Base-by-base conservation (phyloP, 2,888 invertebrate species). In the Scaptomyza parva region DNA sequence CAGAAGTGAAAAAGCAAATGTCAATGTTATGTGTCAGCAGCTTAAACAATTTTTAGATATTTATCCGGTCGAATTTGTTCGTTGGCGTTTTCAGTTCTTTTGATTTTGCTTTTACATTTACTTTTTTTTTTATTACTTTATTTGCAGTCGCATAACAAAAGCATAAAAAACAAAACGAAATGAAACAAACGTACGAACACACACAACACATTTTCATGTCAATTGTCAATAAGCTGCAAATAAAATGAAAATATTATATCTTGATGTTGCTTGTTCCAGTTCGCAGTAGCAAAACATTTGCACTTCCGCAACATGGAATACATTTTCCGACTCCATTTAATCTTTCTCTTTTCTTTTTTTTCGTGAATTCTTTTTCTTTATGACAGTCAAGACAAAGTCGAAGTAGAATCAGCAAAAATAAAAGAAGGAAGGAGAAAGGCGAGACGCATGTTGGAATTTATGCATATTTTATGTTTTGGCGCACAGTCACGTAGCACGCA, bases 221-320 rank as follows among this genome's bases (percentile, higher is more conserved):
- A 89, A 86, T 85, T 88, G 86, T 88, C 88, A 89, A 89, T 89
- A 88, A 88, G 89, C 85, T 88, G 89, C 83, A 85, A 88, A 86
- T 86, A 83, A 80, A 86, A 88, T 86, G 83, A 86, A 86, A 86
- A 83, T 88, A 86, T 88, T 88, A 78, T 87, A 68, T 77, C 57
- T 52, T 57, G 54, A 48, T 54, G 48, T 39, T 35, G 55, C 45
- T 53, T 70, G 59, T 54, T 59, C 65, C 50, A 64, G 54, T 64
- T 71, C 50, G 61, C 62, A 54, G 66, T 65, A 54, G 66, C 72
- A 67, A 41, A 26, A 68, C 76, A 79, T 82, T 69, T 82, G 65
- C 76, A 72, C 69, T 81, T 69, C 67, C 73, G 65, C 52, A 43
- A 60, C 45, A 58, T 53, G 43, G 47, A 48, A 60, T 47, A 61